A percentile compares a stretch with the other conserved stretches of the same genome.
phyloP scores from a whole-genome alignment of 2,888 invertebrate species.

The Coelinius sp. region DNA sequence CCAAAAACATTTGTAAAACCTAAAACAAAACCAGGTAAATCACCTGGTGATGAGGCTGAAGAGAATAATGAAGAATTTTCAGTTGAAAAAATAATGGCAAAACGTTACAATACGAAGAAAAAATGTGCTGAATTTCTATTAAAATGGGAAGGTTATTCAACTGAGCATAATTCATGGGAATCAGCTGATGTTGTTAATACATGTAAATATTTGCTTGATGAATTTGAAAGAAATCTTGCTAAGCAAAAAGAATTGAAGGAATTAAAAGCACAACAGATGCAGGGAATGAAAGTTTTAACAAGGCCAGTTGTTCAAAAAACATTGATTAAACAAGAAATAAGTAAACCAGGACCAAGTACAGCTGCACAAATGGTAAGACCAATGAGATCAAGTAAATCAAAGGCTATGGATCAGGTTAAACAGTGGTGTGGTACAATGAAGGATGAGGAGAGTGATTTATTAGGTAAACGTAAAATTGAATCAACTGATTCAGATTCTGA shows the following conservation, averaged over 20 bases:
- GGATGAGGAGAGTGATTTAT: slow-evolving; percentile 71
- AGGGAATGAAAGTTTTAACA: slow-evolving; percentile 30
- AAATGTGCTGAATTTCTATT: slow-evolving; percentile 87
- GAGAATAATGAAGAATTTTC: slow-evolving; percentile 77
- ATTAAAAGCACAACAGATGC: slow-evolving; percentile 50
- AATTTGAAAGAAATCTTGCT: slow-evolving; percentile 85
- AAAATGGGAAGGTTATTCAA: slow-evolving; percentile 87
- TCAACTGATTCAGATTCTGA: slow-evolving; percentile 72
- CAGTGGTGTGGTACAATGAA: slow-evolving; percentile 84
- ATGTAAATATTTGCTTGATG: slow-evolving; percentile 83
- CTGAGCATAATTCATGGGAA: slow-evolving; percentile 89
- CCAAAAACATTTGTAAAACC: slow-evolving; percentile 61
- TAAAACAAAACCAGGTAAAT: slow-evolving; percentile 60
- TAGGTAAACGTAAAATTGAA: slow-evolving; percentile 71
- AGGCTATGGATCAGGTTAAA: slow-evolving; percentile 86
- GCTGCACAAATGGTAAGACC: slow-evolving; percentile 74
- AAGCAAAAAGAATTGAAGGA: slow-evolving; percentile 81
- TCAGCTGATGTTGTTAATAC: slow-evolving; percentile 83
- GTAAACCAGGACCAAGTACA: slow-evolving; percentile 66
- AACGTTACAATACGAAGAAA: slow-evolving; percentile 83
- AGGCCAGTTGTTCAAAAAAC: slow-evolving; percentile 56
- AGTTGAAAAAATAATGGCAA: slow-evolving; percentile 88
- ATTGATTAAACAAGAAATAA: slow-evolving; percentile 59
- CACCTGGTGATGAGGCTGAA: slow-evolving; percentile 52
- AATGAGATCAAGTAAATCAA: slow-evolving; percentile 84